Evolutionary conservation across 1,140 invertebrate species (phyloP).

Genomic region (Acromyrmex heyeri): DNA sequence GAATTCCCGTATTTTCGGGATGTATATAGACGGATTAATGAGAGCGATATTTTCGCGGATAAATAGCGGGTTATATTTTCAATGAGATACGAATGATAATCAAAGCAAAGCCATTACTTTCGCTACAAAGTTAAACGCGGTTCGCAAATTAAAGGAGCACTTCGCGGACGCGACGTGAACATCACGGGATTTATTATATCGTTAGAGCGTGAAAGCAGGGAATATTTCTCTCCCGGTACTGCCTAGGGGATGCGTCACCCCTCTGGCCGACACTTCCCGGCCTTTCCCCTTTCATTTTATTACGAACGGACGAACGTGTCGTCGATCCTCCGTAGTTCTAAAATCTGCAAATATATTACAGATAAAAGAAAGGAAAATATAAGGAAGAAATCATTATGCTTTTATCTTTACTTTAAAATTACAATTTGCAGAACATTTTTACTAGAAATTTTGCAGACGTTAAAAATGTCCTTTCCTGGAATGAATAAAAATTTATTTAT

Average conservation of each 20-base stretch:
- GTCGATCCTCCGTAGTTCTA: slow-evolving; percentile 41
- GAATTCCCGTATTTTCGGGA: neutral
- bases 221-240: slow-evolving; percentile 59
- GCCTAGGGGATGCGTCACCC: slow-evolving; percentile 58
- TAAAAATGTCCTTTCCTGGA: neutral
- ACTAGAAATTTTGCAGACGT: neutral
- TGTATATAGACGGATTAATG: slow-evolving; percentile 17
- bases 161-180: slow-evolving; percentile 59
- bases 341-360: slow-evolving; percentile 59
- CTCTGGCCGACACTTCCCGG: slow-evolving; percentile 48
- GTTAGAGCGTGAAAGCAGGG: slow-evolving; percentile 65
- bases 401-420: slow-evolving; percentile 28
- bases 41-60: slow-evolving; percentile 21
- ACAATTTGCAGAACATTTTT: neutral
- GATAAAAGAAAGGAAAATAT: slow-evolving; percentile 32
- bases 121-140: slow-evolving; percentile 53
- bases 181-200: slow-evolving; percentile 65
- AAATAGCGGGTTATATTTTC: slow-evolving; percentile 54
- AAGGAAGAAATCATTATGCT: neutral
- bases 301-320: slow-evolving; percentile 58
- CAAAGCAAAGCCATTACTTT: slow-evolving; percentile 56
- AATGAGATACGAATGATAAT: slow-evolving; percentile 38
- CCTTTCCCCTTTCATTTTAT: slow-evolving; percentile 60
- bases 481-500: slow-evolving; percentile 14
- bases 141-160: slow-evolving; percentile 62